phyloP scores from a whole-genome alignment of 1,140 invertebrate genomes.

The Stegodyphus dumicola region DNA sequence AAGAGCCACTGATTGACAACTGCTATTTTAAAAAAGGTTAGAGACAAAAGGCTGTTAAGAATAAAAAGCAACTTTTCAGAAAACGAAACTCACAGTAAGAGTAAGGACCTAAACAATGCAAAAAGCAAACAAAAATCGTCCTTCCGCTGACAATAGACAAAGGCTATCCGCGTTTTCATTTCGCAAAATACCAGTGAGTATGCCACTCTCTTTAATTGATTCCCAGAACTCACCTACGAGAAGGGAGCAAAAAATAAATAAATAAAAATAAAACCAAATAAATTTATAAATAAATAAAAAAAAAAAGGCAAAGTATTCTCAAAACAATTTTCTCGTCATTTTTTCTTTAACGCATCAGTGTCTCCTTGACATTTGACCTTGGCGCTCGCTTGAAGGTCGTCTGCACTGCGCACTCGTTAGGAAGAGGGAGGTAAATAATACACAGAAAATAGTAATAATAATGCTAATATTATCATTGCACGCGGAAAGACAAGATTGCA shows the following conservation, averaged over 20 bases:
- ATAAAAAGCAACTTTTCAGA: too few relatives aligned
- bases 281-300: not conserved
- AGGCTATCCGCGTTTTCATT: not conserved
- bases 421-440: too few relatives aligned
- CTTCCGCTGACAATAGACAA: not conserved
- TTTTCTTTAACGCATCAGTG: not conserved
- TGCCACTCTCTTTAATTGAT: not conserved
- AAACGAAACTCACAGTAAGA: too few relatives aligned
- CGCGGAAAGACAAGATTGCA: not conserved
- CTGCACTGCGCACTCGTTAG: not conserved
- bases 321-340: not conserved
- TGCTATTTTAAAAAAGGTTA: too few relatives aligned
- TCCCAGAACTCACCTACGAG: not conserved
- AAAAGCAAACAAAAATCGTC: too few relatives aligned
- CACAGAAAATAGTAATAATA: constrained; percentile 1
- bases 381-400: not conserved
- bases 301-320: not conserved
- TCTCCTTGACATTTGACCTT: not conserved
- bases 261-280: not conserved
- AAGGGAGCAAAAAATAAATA: not conserved
- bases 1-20: too few relatives aligned
- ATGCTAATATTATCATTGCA: constrained; percentile 23
- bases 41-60: too few relatives aligned
- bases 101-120: too few relatives aligned
- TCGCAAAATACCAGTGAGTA: not conserved